Conservation (phyloP, 1,140 invertebrate genomes). For the Whitmania pigra region DNA sequence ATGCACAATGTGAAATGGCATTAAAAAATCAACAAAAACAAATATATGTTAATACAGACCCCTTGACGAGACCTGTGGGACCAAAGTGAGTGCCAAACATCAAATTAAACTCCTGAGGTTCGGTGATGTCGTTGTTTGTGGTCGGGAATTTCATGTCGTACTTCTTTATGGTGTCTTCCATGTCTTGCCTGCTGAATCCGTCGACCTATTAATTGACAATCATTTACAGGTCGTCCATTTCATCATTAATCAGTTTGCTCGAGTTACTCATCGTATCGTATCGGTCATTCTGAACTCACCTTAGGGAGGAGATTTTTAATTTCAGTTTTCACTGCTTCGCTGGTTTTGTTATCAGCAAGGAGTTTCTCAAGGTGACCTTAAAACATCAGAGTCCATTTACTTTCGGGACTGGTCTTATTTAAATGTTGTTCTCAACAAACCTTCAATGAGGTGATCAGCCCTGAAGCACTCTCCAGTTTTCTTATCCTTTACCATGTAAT, state of each 20-base stretch:
- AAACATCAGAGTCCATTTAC: conserved; percentile 21
- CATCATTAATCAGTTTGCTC: too few relatives aligned
- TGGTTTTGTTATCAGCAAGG: conserved; percentile 66
- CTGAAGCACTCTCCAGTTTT: conserved; percentile 92
- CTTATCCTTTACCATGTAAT: conserved; percentile 96
- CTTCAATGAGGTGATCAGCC: conserved; percentile 94
- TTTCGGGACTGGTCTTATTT: too few relatives aligned
- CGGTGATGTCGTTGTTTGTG: conserved; percentile 81
- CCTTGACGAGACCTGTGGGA: conserved; percentile 81
- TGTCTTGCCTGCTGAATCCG: conserved; percentile 74
- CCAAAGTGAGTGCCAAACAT: conserved; percentile 98
- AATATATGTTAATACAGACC: conserved; percentile 43
- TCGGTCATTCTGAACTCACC: conserved; percentile 27
- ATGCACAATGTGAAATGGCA: not conserved
- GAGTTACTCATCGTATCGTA: too few relatives aligned
- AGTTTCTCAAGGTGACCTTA: conserved; percentile 75
- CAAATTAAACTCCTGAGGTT: conserved; percentile 93
- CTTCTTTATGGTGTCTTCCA: conserved; percentile 66
- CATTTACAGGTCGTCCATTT: too few relatives aligned
- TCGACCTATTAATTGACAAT: conserved; percentile 51
- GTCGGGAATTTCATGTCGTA: conserved; percentile 87
- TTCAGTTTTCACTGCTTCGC: conserved; percentile 51
- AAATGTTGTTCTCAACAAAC: conserved; percentile 26
- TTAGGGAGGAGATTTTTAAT: conserved; percentile 35
- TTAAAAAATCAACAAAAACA: not conserved